These are phyloP conservation scores for Luidia sarsii DNA, from an alignment of 53 echinoderm and acorn worm species.

Conservation along the genomic window DNA sequence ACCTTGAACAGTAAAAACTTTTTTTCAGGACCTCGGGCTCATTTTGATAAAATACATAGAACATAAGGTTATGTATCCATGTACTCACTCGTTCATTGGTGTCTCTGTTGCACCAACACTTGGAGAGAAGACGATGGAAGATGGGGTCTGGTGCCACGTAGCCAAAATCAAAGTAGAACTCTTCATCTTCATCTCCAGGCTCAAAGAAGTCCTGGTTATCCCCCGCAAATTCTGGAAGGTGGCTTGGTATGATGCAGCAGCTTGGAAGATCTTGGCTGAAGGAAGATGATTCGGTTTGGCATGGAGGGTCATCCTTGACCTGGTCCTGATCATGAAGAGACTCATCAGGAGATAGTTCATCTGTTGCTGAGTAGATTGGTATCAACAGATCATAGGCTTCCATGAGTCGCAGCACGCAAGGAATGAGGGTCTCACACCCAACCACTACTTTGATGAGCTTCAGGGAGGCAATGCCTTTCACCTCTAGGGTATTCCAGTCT, in stretches of 20 bases:
- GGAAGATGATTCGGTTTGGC: not conserved
- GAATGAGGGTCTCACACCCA: slow-evolving; percentile 8
- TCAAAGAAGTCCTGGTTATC: slow-evolving; percentile 36
- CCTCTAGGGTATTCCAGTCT: slow-evolving; percentile 20
- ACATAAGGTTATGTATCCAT: not conserved
- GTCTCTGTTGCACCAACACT: slow-evolving; percentile 34
- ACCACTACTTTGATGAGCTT: slow-evolving; percentile 29
- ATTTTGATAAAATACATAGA: too few relatives aligned
- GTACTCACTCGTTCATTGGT: not conserved
- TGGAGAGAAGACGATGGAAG: slow-evolving; percentile 41
- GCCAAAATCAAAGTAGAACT: slow-evolving; percentile 59
- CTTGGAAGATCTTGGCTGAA: not conserved
- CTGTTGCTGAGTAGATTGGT: slow-evolving; percentile 20
- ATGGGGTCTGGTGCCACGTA: slow-evolving; percentile 32
- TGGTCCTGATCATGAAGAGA: not conserved
- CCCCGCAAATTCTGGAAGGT: slow-evolving; percentile 22
- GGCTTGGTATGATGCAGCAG: slow-evolving; percentile 31
- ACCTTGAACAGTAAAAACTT: too few relatives aligned
- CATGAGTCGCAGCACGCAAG: slow-evolving; percentile 19
- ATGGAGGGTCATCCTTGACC: not conserved
- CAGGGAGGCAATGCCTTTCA: slow-evolving; percentile 28
- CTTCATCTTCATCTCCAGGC: slow-evolving; percentile 27
- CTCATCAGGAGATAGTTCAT: not conserved
- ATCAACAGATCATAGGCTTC: slow-evolving; percentile 34
- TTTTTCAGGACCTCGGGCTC: too few relatives aligned